A percentile compares a stretch with the other conserved stretches of the same genome.
These are phyloP conservation scores for Tiaroga cobitis DNA, from an alignment of 2,797 vertebrate genomes.

Conservation along the genomic window DNA sequence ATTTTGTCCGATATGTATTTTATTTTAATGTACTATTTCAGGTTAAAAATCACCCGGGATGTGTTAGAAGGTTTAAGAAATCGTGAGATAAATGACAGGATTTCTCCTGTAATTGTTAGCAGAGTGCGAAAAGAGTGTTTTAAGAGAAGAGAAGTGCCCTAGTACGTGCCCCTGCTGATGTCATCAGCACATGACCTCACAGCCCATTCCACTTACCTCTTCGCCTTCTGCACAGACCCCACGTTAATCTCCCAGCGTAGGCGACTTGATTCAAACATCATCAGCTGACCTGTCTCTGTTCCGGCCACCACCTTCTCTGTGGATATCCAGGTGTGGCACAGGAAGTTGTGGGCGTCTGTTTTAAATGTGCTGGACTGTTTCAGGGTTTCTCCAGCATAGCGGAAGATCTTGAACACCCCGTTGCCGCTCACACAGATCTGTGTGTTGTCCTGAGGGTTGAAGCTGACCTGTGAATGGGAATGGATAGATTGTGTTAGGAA, in stretches of 20 bases:
- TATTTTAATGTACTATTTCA: neutral
- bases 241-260: slow-evolving; percentile 80
- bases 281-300: slow-evolving; percentile 85
- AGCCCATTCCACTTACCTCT: slow-evolving; percentile 66
- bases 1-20: neutral
- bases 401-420: slow-evolving; percentile 87
- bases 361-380: slow-evolving; percentile 85
- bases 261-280: slow-evolving; percentile 86
- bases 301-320: slow-evolving; percentile 84
- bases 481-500: neutral
- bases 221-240: slow-evolving; percentile 50
- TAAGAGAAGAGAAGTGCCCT: neutral
- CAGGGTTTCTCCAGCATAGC: slow-evolving; percentile 83
- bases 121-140: neutral
- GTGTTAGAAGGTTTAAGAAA: neutral
- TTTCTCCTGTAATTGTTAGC: neutral
- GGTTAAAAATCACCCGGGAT: neutral
- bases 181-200: neutral
- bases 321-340: slow-evolving; percentile 88
- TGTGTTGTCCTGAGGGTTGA: slow-evolving; percentile 87
- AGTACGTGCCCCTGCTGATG: neutral
- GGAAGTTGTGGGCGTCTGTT: slow-evolving; percentile 81
- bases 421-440: slow-evolving; percentile 88
- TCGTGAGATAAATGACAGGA: neutral
- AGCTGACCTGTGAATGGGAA: slow-evolving; percentile 83